Evolutionary conservation across 2,113 vertebrate genomes (phyloP).

Genomic region (Tenebrosternarchus preto): DNA sequence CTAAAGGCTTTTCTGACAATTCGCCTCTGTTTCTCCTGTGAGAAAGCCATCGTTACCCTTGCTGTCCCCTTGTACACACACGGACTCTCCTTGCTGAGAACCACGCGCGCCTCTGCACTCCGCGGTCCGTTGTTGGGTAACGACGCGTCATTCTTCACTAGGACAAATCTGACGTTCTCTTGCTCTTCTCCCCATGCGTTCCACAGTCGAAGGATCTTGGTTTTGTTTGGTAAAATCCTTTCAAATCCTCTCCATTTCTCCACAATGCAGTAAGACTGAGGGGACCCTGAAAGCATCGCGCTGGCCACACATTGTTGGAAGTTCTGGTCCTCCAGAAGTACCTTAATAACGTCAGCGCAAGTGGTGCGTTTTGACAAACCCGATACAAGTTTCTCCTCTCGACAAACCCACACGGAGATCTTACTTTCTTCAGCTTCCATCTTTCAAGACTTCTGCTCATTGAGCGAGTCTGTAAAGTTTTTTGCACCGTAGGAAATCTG

Average conservation of each 20-base stretch:
- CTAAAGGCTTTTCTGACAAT: conserved; percentile 92
- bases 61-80: conserved; percentile 67
- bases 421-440: conserved; percentile 83
- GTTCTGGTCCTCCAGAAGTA: conserved; percentile 82
- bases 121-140: conserved; percentile 79
- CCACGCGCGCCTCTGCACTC: conserved; percentile 91
- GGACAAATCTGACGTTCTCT: conserved; percentile 86
- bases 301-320: conserved; percentile 44
- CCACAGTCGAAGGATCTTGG: conserved; percentile 89
- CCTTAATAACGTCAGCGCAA: conserved; percentile 88
- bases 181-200: conserved; percentile 89
- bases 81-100: conserved; percentile 82
- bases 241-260: conserved; percentile 95
- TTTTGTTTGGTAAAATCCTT: conserved; percentile 88
- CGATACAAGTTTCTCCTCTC: conserved; percentile 89
- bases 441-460: neutral
- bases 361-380: conserved; percentile 88
- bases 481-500: neutral
- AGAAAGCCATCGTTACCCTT: conserved; percentile 67
- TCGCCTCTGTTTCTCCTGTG: conserved; percentile 86
- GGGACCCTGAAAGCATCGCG: conserved; percentile 61
- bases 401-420: conserved; percentile 92
- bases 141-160: conserved; percentile 85
- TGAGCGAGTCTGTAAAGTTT: conserved; percentile 17
- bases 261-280: conserved; percentile 86